Evolutionary conservation across 2,888 invertebrate genomes (phyloP).

Genomic region (Charanyca ferruginea): DNA sequence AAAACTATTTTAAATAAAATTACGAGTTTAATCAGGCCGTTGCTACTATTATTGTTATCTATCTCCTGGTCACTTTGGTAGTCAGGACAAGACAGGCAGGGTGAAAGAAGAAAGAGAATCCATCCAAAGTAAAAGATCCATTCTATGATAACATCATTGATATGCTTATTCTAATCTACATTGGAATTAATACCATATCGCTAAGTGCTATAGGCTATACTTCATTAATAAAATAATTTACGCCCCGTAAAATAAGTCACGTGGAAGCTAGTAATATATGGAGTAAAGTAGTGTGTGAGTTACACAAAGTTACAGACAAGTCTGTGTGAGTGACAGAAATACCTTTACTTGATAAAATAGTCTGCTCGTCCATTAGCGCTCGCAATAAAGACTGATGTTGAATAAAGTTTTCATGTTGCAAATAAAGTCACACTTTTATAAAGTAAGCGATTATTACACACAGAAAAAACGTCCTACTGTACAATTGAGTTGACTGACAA

Average conservation of each 20-base stretch:
- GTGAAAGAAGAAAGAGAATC: no score
- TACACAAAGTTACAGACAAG: background rate
- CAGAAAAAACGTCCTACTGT: conserved; percentile 6
- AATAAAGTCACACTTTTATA: conserved; percentile 20
- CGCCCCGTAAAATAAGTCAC: no score
- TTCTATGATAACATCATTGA: background rate
- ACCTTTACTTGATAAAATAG: background rate
- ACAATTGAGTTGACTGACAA: conserved; percentile 15
- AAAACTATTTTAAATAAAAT: conserved; percentile 39
- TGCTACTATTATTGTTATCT: conserved; percentile 41
- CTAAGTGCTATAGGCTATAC: no score
- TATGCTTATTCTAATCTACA: conserved; percentile 18
- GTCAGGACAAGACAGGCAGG: background rate
- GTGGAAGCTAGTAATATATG: no score
- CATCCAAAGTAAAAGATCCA: conserved; percentile 52
- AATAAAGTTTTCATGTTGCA: conserved; percentile 17
- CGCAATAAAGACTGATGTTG: conserved; percentile 4
- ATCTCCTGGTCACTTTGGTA: conserved; percentile 25
- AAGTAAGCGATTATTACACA: conserved; percentile 3
- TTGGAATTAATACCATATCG: no score
- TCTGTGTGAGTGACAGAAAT: background rate
- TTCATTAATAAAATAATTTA: no score
- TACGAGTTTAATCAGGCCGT: conserved; percentile 29
- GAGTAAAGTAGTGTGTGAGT: no score
- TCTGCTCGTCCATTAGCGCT: conserved; percentile 5